Percentiles rank a stretch among this genome's conserved stretches.
phyloP scores from a whole-genome alignment of 2,888 invertebrate genomes.

The Ferdinandea cuprea region DNA sequence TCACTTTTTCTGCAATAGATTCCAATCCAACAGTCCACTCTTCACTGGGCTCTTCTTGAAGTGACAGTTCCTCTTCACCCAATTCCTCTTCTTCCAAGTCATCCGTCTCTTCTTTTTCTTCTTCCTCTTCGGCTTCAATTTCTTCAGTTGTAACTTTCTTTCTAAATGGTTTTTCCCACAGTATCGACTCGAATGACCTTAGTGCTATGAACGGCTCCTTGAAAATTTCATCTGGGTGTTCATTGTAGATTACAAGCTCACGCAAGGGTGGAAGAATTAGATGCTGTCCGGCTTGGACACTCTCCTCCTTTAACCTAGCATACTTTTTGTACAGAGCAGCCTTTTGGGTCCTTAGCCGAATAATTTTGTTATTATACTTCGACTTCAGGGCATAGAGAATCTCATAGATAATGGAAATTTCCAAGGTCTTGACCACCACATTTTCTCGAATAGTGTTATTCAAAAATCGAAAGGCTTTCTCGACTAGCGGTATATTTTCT shows the following conservation, averaged over 20 bases:
- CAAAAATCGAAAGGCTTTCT: slow-evolving; percentile 52
- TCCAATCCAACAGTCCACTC: slow-evolving; percentile 83
- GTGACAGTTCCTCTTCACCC: slow-evolving; percentile 40
- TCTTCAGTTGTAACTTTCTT: slow-evolving; percentile 56
- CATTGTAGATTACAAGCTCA: slow-evolving; percentile 76
- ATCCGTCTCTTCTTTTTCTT: slow-evolving; percentile 73
- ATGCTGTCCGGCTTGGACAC: slow-evolving; percentile 76
- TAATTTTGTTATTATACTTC: slow-evolving; percentile 43
- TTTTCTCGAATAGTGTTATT: slow-evolving; percentile 52
- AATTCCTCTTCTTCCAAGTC: slow-evolving; percentile 22
- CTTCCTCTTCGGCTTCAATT: slow-evolving; percentile 44
- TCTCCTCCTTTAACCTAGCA: slow-evolving; percentile 21
- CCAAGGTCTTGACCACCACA: slow-evolving; percentile 52
- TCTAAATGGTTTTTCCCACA: slow-evolving; percentile 75
- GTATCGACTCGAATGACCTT: slow-evolving; percentile 62
- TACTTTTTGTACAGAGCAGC: slow-evolving; percentile 31
- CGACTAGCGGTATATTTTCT: slow-evolving; percentile 19
- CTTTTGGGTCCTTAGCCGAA: slow-evolving; percentile 31
- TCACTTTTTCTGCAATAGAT: slow-evolving; percentile 85
- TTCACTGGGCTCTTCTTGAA: slow-evolving; percentile 66
- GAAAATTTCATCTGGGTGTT: slow-evolving; percentile 80
- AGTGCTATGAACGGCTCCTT: slow-evolving; percentile 75
- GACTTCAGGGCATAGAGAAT: slow-evolving; percentile 35
- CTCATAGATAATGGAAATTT: slow-evolving; percentile 49
- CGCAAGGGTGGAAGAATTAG: slow-evolving; percentile 75